Evolutionary conservation across 1,140 invertebrate genomes (phyloP), one percentile per base, ranked within the genome.

Genomic region (Schlechtendalia chinensis): DNA sequence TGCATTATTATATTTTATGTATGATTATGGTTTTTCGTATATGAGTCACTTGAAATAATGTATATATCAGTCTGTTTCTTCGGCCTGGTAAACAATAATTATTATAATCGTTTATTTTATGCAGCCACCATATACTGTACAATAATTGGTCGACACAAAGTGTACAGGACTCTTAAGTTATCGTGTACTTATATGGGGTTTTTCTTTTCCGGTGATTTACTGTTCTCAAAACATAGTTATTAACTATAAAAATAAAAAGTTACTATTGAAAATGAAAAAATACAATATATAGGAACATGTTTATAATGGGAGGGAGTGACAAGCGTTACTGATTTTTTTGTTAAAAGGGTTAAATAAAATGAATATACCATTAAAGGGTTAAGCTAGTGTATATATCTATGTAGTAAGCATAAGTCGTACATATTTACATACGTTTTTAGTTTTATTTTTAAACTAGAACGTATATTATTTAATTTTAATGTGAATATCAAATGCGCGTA

Each of bases 1-100:
- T 5, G 32, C 32, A 19, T 53, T 47, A 17, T 77, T 45, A 56
- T 75, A 19, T n/a, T 32, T 19, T 4, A 27, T 32, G 17, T 77
- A 45, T 39, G 29, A 56, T 11, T 75, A 79, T 79, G 17, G 58
- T 61, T 63, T 47, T 50, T 22, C 22, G 22, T 69, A 50, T 50
- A 27, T 69, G 12, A 14, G 39, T 53, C 56, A 47, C 75, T 27
- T 50, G 16, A 47, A 79, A 79, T 5, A 39, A 24, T 63, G n/a
- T 29, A 8, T 39, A 39, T 39, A 39, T 39, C 32, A 12, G n/a
- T 6, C 29, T 14, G 45, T 61, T 59, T 79, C 39, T 47, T 79
- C 75, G 58, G 56, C 32, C 17, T 47, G 75, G 47, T 79, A 29
- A 79, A 79, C 75, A 61, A 45, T 61, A 77, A 79, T 79, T 63